phyloP scores from a whole-genome alignment of 2,113 vertebrate genomes.

The Bothrops jararaca region DNA sequence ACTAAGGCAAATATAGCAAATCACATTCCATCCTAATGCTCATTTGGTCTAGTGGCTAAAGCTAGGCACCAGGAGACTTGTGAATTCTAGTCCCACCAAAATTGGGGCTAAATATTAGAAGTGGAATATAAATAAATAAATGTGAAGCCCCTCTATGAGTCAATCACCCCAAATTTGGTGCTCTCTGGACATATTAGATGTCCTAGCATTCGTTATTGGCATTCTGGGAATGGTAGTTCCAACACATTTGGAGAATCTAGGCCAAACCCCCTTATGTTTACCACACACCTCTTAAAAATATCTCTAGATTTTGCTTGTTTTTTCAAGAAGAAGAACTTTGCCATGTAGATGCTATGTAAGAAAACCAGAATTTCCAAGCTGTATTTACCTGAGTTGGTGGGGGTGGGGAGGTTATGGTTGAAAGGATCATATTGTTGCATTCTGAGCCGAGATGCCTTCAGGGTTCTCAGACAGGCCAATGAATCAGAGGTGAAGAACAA shows the following conservation, averaged over 20 bases:
- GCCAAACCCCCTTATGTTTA: not conserved
- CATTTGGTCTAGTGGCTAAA: not conserved
- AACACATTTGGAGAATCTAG: not conserved
- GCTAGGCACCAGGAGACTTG: not conserved
- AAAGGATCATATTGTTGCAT: not conserved
- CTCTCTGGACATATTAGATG: not conserved
- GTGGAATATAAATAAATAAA: not conserved
- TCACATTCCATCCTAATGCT: not conserved
- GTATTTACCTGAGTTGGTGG: not conserved
- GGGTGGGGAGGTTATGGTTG: not conserved
- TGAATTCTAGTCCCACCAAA: not conserved
- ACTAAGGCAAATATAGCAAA: not conserved
- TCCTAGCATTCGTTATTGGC: not conserved
- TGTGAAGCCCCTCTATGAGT: not conserved
- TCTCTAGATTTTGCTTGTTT: not conserved
- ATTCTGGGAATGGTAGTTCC: not conserved
- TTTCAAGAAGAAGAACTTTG: not conserved
- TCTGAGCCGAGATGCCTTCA: not conserved
- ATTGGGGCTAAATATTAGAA: not conserved
- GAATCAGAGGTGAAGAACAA: not conserved
- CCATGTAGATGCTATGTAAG: not conserved
- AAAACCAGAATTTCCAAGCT: not conserved
- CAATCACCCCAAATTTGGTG: not conserved
- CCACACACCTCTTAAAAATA: not conserved
- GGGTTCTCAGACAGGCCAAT: not conserved